Evolutionary conservation across 1,140 invertebrate genomes (phyloP).

Genomic region (Pentalonia nigronervosa): DNA sequence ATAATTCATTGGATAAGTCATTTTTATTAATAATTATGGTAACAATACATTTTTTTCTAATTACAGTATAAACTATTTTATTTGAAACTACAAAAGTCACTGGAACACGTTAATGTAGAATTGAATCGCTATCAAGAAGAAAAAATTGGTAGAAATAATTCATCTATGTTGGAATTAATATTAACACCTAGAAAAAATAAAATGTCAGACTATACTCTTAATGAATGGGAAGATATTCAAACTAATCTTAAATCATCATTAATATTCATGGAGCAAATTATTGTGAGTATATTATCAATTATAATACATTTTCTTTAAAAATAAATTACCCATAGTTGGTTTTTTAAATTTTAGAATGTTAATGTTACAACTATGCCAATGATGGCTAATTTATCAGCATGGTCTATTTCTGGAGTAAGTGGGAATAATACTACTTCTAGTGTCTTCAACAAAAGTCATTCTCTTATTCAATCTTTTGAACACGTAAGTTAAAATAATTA

Average conservation of each 20-base stretch:
- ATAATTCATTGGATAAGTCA: neutral
- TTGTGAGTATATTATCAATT: constrained; percentile 7
- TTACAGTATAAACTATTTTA: constrained; percentile 49
- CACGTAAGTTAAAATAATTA: neutral
- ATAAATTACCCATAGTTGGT: neutral
- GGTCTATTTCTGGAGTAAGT: neutral
- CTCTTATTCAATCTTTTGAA: neutral
- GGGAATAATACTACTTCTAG: neutral
- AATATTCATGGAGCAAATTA: constrained; percentile 45
- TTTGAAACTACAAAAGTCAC: constrained; percentile 34
- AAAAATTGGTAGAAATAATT: neutral
- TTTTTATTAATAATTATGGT: neutral
- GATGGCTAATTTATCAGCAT: neutral
- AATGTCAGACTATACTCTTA: constrained; percentile 5
- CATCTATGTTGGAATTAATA: neutral
- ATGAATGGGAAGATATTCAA: constrained; percentile 34
- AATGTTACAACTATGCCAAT: neutral
- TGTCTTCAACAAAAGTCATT: neutral
- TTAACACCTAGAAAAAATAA: neutral
- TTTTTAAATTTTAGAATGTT: constrained; percentile 25
- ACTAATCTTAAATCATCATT: constrained; percentile 37
- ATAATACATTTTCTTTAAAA: neutral
- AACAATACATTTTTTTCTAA: neutral
- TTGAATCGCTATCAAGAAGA: constrained; percentile 41
- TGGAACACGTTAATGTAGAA: neutral